Percentiles rank a stretch among this genome's conserved stretches.
These are phyloP conservation scores for Cantharis lateralis DNA, from an alignment of 2,888 invertebrate species.

Conservation along the genomic window DNA sequence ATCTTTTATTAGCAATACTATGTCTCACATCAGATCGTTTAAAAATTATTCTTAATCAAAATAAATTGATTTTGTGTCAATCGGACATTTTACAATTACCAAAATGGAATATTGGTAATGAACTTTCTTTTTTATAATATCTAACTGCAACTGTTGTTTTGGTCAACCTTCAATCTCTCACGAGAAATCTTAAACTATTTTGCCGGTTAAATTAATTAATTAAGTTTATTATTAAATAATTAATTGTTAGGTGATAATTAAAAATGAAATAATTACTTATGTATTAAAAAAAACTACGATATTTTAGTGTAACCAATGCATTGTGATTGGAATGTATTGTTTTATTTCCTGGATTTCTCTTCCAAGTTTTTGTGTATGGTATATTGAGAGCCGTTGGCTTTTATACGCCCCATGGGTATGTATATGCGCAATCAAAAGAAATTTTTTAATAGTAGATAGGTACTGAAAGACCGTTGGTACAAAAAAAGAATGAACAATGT, in stretches of 20 bases:
- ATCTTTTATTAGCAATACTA: neutral
- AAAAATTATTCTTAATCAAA: neutral
- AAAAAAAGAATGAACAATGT: neutral
- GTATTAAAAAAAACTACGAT: neutral
- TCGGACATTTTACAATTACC: too few relatives aligned
- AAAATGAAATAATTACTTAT: neutral
- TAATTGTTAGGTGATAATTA: neutral
- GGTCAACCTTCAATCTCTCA: too few relatives aligned
- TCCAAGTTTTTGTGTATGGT: neutral
- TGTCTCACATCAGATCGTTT: neutral
- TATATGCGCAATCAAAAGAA: neutral
- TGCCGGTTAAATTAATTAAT: neutral
- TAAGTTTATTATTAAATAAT: neutral
- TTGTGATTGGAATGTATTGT: neutral
- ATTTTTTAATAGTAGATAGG: neutral
- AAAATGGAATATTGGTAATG: too few relatives aligned
- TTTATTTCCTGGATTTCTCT: neutral
- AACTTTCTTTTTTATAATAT: too few relatives aligned
- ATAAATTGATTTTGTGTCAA: neutral
- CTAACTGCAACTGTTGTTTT: too few relatives aligned
- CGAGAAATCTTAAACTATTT: neutral
- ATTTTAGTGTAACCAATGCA: neutral
- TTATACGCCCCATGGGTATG: neutral
- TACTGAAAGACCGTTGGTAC: neutral
- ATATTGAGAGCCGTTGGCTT: neutral